phyloP scores from a whole-genome alignment of 2,113 vertebrate species.

The Micronycteris hirsuta region DNA sequence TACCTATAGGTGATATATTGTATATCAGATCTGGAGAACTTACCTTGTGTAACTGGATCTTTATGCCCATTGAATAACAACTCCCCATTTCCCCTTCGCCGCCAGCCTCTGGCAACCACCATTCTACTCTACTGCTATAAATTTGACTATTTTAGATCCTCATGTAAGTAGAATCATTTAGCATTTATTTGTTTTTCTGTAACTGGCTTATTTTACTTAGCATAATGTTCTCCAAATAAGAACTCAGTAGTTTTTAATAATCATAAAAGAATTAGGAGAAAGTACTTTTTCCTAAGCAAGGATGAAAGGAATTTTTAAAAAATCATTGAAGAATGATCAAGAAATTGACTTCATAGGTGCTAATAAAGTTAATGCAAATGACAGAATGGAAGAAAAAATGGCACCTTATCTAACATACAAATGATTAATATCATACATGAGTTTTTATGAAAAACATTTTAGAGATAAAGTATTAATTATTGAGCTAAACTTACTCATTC shows the following conservation, averaged over 20 bases:
- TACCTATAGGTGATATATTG: background rate
- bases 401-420: background rate
- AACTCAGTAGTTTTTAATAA: background rate
- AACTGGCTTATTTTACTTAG: constrained; percentile 7
- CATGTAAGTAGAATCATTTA: background rate
- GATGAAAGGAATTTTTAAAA: background rate
- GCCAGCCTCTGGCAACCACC: background rate
- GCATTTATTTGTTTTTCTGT: background rate
- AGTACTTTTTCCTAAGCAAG: background rate
- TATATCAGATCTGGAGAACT: background rate
- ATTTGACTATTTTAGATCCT: background rate
- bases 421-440: background rate
- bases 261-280: background rate
- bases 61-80: background rate
- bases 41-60: background rate
- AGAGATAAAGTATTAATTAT: background rate
- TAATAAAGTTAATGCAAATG: background rate
- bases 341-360: background rate
- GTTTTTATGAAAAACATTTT: background rate
- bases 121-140: background rate
- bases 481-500: background rate
- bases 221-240: background rate
- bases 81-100: background rate
- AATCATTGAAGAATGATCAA: background rate
- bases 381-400: background rate